Evolutionary conservation across 1,140 invertebrate species (phyloP).

Genomic region (Pachyrhynchus sulphureomaculatus): DNA sequence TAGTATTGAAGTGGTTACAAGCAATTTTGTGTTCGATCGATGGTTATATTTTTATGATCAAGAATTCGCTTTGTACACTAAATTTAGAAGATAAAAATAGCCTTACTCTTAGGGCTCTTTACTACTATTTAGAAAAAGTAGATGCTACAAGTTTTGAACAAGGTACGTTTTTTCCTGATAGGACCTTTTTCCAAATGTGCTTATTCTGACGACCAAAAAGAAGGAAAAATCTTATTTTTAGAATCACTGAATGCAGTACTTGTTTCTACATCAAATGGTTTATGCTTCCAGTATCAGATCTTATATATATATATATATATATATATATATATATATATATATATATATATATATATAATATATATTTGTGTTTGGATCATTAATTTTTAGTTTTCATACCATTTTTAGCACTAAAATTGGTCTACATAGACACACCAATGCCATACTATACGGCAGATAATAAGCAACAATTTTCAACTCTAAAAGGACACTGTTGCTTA

Average conservation of each 20-base stretch:
- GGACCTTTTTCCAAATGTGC: background rate
- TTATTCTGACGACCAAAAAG: background rate
- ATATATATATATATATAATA: too few species aligned
- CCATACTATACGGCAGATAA: conserved; percentile 27
- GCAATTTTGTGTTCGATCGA: conserved; percentile 50
- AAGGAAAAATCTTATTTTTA: background rate
- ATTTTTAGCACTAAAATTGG: conserved; percentile 17
- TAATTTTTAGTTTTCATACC: too few species aligned
- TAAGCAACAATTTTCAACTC: conserved; percentile 25
- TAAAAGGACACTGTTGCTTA: conserved; percentile 22
- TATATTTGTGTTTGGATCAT: too few species aligned
- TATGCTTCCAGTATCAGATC: too few species aligned
- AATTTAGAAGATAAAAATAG: conserved; percentile 12
- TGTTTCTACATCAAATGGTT: too few species aligned
- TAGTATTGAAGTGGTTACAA: conserved; percentile 41
- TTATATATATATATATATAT: too few species aligned
- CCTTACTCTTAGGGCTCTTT: background rate
- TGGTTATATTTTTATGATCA: conserved; percentile 54
- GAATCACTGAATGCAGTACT: background rate
- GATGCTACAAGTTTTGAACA: conserved; percentile 12
- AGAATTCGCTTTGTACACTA: conserved; percentile 38
- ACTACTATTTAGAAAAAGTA: conserved; percentile 33
- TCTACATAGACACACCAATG: background rate
- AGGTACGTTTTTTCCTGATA: background rate
- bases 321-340: too few species aligned